Evolutionary conservation across 2,797 vertebrate genomes (phyloP), one percentile per base, ranked within the genome.

Genomic region (Oryzias dopingdopingensis): DNA sequence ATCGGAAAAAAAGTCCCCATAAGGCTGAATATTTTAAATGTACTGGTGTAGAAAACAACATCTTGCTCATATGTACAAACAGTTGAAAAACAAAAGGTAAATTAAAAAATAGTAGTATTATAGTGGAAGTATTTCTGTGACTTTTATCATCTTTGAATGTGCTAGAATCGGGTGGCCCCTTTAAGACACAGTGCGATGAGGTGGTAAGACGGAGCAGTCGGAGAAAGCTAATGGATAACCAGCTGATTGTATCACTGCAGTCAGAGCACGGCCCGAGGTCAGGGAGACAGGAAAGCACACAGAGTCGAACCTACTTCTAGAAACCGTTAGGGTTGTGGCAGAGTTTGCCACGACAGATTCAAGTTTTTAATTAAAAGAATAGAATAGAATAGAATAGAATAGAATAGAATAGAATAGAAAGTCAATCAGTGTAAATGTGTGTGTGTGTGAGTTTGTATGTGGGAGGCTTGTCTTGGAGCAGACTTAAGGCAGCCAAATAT

Each of bases 161-260:
- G 20, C 59, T 48, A 56, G 37, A 55, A 59, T 49, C 52, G 73
- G 62, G 48, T 76, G 73, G 44, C 80, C 70, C 32, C 81, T 89
- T 80, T 84, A 86, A 88, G 87, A 84, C 37, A 23, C 62, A 55
- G 66, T 14, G 72, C 79, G 80, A 77, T 66, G 14, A 80, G 63
- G 82, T 85, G 76, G 83, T 65, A 82, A 77, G 71, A 76, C 65
- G 50, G 81, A 56, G 82, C 65, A 88, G 85, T 80, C 80, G 56
- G 72, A 20, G 2, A 53, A 69, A 76, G 89, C 79, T 90, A 90
- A 90, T 90, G 88, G 85, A 88, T 90, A 90, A 90, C 89, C 82
- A 88, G 86, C 84, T 85, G 89, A 90, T 90, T 82, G 80, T 88
- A 89, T 89, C 86, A 82, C 67, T 20, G 17, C 67, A 83, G 82